These are phyloP conservation scores for Brachylomia viminalis DNA, from an alignment of 2,888 invertebrate species.

Conservation along the genomic window DNA sequence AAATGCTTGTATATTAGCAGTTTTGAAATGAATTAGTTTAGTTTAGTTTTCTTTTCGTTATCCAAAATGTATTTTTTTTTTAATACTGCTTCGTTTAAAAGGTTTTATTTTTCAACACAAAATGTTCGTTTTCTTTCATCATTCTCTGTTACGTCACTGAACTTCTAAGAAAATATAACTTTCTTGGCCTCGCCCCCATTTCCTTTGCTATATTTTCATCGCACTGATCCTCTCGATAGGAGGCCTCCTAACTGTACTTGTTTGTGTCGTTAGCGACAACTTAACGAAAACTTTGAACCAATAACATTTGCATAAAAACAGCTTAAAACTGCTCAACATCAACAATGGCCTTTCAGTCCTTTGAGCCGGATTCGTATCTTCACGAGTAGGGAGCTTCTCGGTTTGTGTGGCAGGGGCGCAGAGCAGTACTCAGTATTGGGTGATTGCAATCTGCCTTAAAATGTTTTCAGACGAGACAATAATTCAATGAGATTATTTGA, in stretches of 20 bases:
- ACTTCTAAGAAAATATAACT: constrained; percentile 30
- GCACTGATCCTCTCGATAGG: constrained; percentile 38
- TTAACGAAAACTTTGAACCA: constrained; percentile 61
- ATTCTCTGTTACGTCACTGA: constrained; percentile 17
- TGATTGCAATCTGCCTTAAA: not conserved
- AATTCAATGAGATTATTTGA: no score
- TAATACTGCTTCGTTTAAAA: constrained; percentile 11
- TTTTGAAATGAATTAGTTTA: constrained; percentile 3
- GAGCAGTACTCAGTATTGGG: no score
- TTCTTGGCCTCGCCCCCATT: constrained; percentile 5
- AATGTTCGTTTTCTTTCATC: constrained; percentile 13
- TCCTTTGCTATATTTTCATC: constrained; percentile 18
- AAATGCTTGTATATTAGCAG: not conserved
- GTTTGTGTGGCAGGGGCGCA: not conserved
- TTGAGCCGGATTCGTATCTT: constrained; percentile 21
- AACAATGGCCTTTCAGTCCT: constrained; percentile 44
- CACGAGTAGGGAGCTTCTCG: not conserved
- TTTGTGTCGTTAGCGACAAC: constrained; percentile 56
- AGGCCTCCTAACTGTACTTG: constrained; percentile 41
- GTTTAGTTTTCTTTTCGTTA: not conserved
- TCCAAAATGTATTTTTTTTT: not conserved
- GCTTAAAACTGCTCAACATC: constrained; percentile 59
- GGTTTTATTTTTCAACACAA: constrained; percentile 17
- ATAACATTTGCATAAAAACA: constrained; percentile 71
- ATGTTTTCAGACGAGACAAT: not conserved